Evolutionary conservation across 2,888 invertebrate species (phyloP).

Genomic region (Ommatoiulus sabulosus): DNA sequence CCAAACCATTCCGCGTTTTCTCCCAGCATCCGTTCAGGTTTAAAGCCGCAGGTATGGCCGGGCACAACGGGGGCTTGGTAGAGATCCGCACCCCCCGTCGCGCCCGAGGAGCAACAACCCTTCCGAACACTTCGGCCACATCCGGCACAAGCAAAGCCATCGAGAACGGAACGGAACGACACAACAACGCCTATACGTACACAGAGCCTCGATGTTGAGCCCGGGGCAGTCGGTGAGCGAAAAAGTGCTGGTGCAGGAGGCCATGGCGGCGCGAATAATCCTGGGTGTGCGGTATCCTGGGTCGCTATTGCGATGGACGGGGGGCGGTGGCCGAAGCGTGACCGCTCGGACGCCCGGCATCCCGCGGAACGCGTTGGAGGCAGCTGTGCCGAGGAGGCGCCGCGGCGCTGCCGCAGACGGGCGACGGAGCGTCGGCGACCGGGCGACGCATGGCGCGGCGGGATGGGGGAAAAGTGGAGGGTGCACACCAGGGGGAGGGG

Average conservation of each 20-base stretch:
- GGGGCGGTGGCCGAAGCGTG: background rate
- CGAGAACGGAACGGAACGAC: background rate
- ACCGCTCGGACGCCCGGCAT: conserved; percentile 19
- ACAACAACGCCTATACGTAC: background rate
- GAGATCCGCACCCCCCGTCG: no score
- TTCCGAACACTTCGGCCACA: background rate
- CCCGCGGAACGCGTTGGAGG: background rate
- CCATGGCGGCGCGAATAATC: conserved; percentile 15
- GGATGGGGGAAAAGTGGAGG: background rate
- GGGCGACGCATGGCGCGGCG: background rate
- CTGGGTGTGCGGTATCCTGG: background rate
- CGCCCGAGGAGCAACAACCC: background rate
- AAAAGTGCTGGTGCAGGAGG: conserved; percentile 8
- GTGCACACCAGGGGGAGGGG: background rate
- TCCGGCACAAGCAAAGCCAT: background rate
- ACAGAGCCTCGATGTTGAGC: conserved; percentile 3
- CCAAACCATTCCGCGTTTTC: no score
- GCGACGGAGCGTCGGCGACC: background rate
- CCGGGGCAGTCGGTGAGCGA: conserved; percentile 42
- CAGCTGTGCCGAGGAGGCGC: background rate
- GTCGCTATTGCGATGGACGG: background rate
- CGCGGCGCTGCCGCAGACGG: background rate
- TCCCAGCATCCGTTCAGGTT: no score
- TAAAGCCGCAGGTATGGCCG: no score
- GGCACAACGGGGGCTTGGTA: background rate